Percentiles rank a stretch among this genome's conserved stretches.
Evolutionary conservation across 2,888 invertebrate genomes (phyloP).

Genomic region (Emesis russula): DNA sequence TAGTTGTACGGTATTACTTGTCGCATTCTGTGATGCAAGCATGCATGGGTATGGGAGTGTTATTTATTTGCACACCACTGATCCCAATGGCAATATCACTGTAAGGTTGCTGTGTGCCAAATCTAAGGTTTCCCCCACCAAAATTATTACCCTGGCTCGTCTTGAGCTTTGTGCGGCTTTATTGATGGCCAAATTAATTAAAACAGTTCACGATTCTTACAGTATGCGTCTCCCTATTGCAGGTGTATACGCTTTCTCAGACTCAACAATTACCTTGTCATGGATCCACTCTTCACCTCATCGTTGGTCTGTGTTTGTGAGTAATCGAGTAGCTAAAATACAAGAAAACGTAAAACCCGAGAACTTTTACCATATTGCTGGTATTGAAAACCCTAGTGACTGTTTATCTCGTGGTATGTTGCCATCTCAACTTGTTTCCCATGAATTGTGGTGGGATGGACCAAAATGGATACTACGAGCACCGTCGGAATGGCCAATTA

Average conservation of each 20-base stretch:
- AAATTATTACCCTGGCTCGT: not conserved
- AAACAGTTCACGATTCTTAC: not conserved
- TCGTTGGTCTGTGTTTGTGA: conserved; percentile 59
- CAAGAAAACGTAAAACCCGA: conserved; percentile 1
- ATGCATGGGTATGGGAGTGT: too few relatives aligned
- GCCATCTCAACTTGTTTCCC: too few relatives aligned
- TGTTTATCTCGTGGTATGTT: too few relatives aligned
- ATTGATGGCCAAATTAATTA: not conserved
- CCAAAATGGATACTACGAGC: too few relatives aligned
- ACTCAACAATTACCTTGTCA: conserved; percentile 58
- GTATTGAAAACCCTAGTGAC: not conserved
- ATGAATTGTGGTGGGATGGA: too few relatives aligned
- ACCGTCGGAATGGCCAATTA: too few relatives aligned
- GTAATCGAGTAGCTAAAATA: conserved; percentile 50
- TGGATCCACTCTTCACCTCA: conserved; percentile 67
- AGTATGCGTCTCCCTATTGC: conserved; percentile 43
- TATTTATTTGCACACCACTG: too few relatives aligned
- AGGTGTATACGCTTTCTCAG: conserved; percentile 51
- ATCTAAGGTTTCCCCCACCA: not conserved
- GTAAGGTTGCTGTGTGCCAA: not conserved
- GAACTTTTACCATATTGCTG: conserved; percentile 15
- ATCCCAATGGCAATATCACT: not conserved
- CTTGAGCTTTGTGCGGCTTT: not conserved
- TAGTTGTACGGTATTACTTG: too few relatives aligned
- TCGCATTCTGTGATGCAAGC: too few relatives aligned